Evolutionary conservation across 2,888 invertebrate genomes (phyloP).

Genomic region (Lepidochitona cinerea): DNA sequence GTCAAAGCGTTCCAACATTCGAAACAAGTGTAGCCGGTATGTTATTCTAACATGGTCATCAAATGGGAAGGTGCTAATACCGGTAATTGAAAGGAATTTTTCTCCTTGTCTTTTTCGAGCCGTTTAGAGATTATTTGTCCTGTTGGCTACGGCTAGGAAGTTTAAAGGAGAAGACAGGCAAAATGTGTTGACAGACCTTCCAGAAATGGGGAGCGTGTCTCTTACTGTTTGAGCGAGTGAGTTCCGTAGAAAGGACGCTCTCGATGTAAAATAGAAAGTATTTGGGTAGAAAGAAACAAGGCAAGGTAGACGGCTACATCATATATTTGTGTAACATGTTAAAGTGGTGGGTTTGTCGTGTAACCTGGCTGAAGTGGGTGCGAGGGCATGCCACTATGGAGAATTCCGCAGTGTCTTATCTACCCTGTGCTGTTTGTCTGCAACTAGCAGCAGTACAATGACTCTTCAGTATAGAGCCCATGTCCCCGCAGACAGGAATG

Average conservation of each 20-base stretch:
- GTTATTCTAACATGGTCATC: too few species aligned
- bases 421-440: neutral
- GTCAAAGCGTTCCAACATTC: too few species aligned
- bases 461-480: neutral
- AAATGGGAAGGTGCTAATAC: too few species aligned
- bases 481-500: neutral
- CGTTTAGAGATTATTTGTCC: too few species aligned
- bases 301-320: constrained; percentile 2
- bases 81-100: too few species aligned
- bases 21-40: too few species aligned
- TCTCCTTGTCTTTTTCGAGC: too few species aligned
- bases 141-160: too few species aligned
- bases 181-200: neutral
- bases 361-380: neutral
- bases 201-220: neutral
- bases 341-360: neutral
- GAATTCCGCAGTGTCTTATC: constrained; percentile 4
- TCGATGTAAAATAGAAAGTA: neutral
- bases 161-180: neutral
- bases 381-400: neutral
- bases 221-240: neutral
- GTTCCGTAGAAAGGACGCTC: neutral
- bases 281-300: constrained; percentile 4
- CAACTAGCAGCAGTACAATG: neutral
- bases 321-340: constrained; percentile 7